phyloP scores from a whole-genome alignment of 2,888 invertebrate genomes.

The Allygus modestus region DNA sequence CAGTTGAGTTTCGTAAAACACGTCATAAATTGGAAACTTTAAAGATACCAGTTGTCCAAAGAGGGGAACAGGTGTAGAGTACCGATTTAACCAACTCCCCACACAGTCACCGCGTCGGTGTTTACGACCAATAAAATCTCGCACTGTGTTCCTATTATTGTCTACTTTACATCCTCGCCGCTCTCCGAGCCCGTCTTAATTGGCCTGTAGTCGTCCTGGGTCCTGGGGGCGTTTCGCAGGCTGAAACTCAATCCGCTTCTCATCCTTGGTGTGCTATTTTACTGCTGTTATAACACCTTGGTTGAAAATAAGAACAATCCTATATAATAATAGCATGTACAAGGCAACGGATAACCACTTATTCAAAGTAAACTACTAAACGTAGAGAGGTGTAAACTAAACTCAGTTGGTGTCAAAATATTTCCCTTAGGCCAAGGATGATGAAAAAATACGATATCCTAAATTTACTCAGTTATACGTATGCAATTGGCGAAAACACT shows the following conservation, averaged over 20 bases:
- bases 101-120: not conserved
- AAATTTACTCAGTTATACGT: no score
- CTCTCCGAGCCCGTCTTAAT: slow-evolving; percentile 1
- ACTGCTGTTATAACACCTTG: not conserved
- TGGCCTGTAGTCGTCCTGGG: slow-evolving; percentile 1
- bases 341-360: no score
- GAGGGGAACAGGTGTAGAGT: slow-evolving; percentile 3
- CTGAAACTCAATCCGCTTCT: slow-evolving; percentile 7
- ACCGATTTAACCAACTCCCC: slow-evolving; percentile 35
- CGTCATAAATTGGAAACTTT: not conserved
- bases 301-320: no score
- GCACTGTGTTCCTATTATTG: slow-evolving; percentile 34
- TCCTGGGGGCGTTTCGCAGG: slow-evolving; percentile 8
- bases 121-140: slow-evolving; percentile 23
- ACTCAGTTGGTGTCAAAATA: no score
- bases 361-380: no score
- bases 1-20: no score
- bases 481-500: no score
- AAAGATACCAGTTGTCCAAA: not conserved
- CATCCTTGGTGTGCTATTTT: not conserved
- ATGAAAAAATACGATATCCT: no score
- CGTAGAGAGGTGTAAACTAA: no score
- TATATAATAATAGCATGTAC: no score
- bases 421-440: no score
- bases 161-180: slow-evolving; percentile 31